Percentiles rank a stretch among this genome's conserved stretches.
Conservation (phyloP, 2,797 vertebrate species). For the Melanotaenia trifasciata region DNA sequence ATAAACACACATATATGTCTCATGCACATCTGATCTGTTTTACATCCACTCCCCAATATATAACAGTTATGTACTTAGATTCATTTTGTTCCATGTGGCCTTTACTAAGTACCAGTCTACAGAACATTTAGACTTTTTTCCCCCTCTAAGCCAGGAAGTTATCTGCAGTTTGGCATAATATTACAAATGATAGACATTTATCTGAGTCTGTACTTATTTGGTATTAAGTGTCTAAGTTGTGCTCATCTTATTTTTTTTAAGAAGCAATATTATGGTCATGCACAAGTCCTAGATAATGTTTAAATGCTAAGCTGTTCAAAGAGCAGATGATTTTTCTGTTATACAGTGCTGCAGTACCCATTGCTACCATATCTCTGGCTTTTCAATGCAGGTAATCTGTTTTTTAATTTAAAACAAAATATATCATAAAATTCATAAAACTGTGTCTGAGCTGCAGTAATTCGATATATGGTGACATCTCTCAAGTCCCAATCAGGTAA, state of each 20-base stretch:
- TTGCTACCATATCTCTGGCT: not conserved
- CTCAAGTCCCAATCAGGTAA: no score
- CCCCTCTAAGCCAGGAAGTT: not conserved
- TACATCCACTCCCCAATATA: not conserved
- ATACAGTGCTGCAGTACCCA: not conserved
- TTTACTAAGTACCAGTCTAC: constrained; percentile 12
- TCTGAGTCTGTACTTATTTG: constrained; percentile 23
- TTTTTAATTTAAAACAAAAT: no score
- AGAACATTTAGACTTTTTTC: not conserved
- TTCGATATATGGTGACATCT: no score
- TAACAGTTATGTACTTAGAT: not conserved
- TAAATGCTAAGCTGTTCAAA: not conserved
- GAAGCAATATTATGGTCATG: not conserved
- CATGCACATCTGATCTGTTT: not conserved
- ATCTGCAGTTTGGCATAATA: constrained; percentile 14
- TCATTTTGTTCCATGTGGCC: not conserved
- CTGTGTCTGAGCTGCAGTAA: no score
- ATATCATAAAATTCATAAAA: no score
- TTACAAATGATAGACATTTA: not conserved
- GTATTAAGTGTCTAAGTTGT: constrained; percentile 14
- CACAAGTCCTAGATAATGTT: not conserved
- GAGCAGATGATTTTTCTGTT: not conserved
- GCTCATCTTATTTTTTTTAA: constrained; percentile 1
- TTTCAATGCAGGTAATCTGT: no score
- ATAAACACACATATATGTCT: constrained; percentile 34